A percentile compares a stretch with the other conserved stretches of the same genome.
Evolutionary conservation across 2,888 invertebrate genomes (phyloP).

Genomic region (Isotomurus palustris): DNA sequence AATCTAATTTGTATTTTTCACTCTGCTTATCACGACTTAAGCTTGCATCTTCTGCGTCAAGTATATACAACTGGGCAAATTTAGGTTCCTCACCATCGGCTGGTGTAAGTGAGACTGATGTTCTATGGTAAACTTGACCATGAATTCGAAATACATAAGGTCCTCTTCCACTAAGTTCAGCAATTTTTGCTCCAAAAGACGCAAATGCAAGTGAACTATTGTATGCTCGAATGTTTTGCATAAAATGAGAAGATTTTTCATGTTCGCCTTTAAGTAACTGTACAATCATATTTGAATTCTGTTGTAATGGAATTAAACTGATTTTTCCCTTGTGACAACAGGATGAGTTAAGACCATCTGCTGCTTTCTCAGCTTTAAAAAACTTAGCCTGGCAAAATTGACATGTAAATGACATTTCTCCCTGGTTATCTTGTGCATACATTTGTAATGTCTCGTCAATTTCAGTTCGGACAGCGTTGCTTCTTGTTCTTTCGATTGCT

Average conservation of each 20-base stretch:
- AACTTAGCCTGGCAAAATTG: slow-evolving; percentile 11
- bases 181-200: slow-evolving; percentile 33
- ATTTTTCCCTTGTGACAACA: slow-evolving; percentile 35
- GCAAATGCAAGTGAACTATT: slow-evolving; percentile 38
- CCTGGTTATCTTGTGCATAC: background rate
- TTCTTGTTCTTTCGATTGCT: background rate
- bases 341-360: slow-evolving; percentile 8
- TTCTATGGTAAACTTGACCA: slow-evolving; percentile 36
- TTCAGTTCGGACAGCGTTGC: background rate
- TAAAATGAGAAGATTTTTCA: slow-evolving; percentile 3
- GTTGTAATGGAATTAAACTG: background rate
- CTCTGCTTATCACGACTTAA: too few relatives aligned
- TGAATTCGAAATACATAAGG: slow-evolving; percentile 36
- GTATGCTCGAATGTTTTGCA: slow-evolving; percentile 23
- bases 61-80: slow-evolving; percentile 25
- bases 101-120: slow-evolving; percentile 4
- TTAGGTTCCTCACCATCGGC: background rate
- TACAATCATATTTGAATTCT: slow-evolving; percentile 2
- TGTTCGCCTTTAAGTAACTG: slow-evolving; percentile 7
- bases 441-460: background rate
- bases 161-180: slow-evolving; percentile 14
- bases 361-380: slow-evolving; percentile 15
- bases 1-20: background rate
- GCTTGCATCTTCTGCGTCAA: slow-evolving; percentile 19
- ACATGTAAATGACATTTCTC: background rate